These are phyloP conservation scores for Microcaecilia unicolor DNA, from an alignment of 2,797 vertebrate genomes.

Conservation along the genomic window DNA sequence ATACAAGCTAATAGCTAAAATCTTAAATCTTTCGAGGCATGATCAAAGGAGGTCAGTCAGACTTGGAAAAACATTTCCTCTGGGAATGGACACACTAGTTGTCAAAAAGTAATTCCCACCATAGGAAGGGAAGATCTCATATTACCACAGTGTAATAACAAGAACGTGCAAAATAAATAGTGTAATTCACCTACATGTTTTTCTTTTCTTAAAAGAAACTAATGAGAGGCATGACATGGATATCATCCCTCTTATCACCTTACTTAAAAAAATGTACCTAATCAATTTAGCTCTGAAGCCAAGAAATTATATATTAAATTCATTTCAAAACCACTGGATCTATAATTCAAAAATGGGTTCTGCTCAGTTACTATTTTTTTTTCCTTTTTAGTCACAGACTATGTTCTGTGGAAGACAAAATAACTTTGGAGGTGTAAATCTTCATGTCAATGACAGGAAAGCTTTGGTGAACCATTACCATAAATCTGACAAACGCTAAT, in stretches of 20 bases:
- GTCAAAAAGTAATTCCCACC: constrained; percentile 86
- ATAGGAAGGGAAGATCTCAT: constrained; percentile 63
- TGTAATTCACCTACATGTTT: constrained; percentile 73
- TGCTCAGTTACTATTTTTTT: constrained; percentile 8
- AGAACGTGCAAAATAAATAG: constrained; percentile 70
- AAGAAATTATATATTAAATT: constrained; percentile 10
- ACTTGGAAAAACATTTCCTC: constrained; percentile 93
- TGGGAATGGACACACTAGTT: constrained; percentile 82
- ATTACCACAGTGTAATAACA: constrained; percentile 75
- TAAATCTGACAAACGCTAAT: constrained; percentile 99
- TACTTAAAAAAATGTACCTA: constrained; percentile 24
- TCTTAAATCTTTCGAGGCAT: constrained; percentile 57
- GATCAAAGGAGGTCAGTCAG: constrained; percentile 82
- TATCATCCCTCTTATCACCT: constrained; percentile 44
- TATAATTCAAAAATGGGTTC: too few relatives aligned
- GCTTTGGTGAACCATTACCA: constrained; percentile 97
- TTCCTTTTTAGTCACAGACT: constrained; percentile 24
- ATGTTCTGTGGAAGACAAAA: constrained; percentile 55
- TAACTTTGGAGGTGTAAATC: constrained; percentile 81
- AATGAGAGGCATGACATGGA: constrained; percentile 49
- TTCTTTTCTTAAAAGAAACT: constrained; percentile 63
- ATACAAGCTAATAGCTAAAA: constrained; percentile 71
- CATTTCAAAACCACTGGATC: constrained; percentile 1
- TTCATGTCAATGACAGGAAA: constrained; percentile 96
- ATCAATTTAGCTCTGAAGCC: constrained; percentile 36